These are phyloP conservation scores for Bungarus multicinctus DNA, from an alignment of 2,113 vertebrate species.

Conservation along the genomic window DNA sequence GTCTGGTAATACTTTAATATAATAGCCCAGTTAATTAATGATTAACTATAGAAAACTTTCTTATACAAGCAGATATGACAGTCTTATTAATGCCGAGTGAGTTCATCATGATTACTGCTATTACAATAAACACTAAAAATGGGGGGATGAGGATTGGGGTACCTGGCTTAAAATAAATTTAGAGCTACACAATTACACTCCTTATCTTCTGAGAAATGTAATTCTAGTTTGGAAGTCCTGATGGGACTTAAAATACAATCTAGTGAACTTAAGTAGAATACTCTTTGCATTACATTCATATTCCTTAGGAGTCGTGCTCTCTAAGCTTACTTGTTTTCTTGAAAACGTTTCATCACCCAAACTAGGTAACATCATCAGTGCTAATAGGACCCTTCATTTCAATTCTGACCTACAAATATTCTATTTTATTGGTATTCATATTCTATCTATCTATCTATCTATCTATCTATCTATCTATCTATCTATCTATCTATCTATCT, in stretches of 20 bases:
- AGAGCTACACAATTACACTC: constrained; percentile 31
- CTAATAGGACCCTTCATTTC: not conserved
- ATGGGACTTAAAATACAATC: not conserved
- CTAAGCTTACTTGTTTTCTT: not conserved
- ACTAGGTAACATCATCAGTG: not conserved
- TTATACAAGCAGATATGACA: constrained; percentile 75
- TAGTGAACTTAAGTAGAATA: not conserved
- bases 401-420: not conserved
- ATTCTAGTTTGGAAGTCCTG: not conserved
- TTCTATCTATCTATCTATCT: not conserved
- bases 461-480: no score
- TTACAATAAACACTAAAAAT: constrained; percentile 72
- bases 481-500: no score
- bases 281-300: not conserved
- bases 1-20: constrained; percentile 83
- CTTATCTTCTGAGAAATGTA: constrained; percentile 50
- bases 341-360: not conserved
- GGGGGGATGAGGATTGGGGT: constrained; percentile 25
- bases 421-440: not conserved
- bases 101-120: constrained; percentile 79
- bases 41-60: constrained; percentile 76
- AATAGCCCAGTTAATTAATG: constrained; percentile 80
- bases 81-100: constrained; percentile 76
- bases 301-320: not conserved
- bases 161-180: constrained; percentile 48